phyloP scores from a whole-genome alignment of 1,140 invertebrate genomes.

The Ips typographus region DNA sequence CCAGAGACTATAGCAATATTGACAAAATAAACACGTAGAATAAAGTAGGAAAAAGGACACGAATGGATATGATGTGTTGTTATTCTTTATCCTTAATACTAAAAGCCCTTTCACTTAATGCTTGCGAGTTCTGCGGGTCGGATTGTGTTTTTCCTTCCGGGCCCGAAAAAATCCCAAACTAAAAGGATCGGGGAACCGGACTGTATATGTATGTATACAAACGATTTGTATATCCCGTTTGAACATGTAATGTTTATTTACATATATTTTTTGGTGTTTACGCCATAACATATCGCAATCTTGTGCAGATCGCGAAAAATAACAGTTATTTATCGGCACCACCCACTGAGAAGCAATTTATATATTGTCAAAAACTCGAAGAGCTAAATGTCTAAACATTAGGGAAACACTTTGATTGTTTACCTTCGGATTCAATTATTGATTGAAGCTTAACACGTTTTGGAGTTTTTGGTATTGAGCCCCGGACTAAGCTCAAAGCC shows the following conservation, averaged over 20 bases:
- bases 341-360: conserved; percentile 17
- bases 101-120: conserved; percentile 35
- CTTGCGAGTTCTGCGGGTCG: not conserved
- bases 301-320: conserved; percentile 18
- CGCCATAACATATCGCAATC: conserved; percentile 12
- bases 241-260: conserved; percentile 15
- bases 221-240: not conserved
- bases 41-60: conserved; percentile 20
- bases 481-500: not conserved
- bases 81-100: conserved; percentile 35
- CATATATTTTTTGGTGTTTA: conserved; percentile 25
- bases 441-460: conserved; percentile 12
- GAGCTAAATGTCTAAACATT: conserved; percentile 15
- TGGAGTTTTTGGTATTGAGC: not conserved
- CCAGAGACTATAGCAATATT: conserved; percentile 15
- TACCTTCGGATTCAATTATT: conserved; percentile 16
- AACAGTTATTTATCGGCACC: conserved; percentile 7
- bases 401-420: conserved; percentile 12
- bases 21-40: conserved; percentile 20
- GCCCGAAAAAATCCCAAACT: too few species aligned
- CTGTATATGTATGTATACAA: not conserved
- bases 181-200: too few species aligned
- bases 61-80: conserved; percentile 27
- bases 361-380: conserved; percentile 23
- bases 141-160: too few species aligned